phyloP scores from a whole-genome alignment of 2,888 invertebrate genomes.

The Hedya salicella region DNA sequence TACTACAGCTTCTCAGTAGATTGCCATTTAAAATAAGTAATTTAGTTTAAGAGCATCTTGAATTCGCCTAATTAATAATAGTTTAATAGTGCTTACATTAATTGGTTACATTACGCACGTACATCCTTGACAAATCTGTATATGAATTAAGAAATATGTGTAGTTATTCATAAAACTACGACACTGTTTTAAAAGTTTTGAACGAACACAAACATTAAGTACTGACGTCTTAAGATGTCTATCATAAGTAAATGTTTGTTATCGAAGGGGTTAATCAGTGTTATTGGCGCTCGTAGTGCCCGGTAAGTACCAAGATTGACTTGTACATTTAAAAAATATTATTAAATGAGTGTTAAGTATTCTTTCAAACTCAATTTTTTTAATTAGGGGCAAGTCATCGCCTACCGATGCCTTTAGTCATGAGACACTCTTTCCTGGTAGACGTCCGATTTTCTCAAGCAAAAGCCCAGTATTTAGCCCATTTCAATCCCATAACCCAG shows the following conservation, averaged over 20 bases:
- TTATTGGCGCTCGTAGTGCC: slow-evolving; percentile 29
- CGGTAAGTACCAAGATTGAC: slow-evolving; percentile 19
- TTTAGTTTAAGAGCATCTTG: neutral
- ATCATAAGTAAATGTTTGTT: slow-evolving; percentile 34
- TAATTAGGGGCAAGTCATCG: too few relatives aligned
- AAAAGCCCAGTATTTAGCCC: too few relatives aligned
- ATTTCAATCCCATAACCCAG: too few relatives aligned
- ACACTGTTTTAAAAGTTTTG: neutral
- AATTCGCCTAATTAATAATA: slow-evolving; percentile 4
- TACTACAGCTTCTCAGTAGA: neutral
- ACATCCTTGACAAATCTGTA: neutral
- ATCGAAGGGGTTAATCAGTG: slow-evolving; percentile 15
- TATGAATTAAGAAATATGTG: neutral
- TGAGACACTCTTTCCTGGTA: too few relatives aligned
- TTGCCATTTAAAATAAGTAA: slow-evolving; percentile 9
- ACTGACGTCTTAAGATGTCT: slow-evolving; percentile 21
- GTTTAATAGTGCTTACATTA: slow-evolving; percentile 20
- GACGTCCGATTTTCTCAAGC: too few relatives aligned
- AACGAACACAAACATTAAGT: neutral
- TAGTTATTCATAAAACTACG: neutral
- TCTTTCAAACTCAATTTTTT: too few relatives aligned
- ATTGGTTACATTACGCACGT: slow-evolving; percentile 6
- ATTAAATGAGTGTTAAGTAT: too few relatives aligned
- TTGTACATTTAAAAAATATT: too few relatives aligned
- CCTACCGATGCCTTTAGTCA: too few relatives aligned